Conservation (phyloP, 2,797 vertebrate species). For the Salmo trutta region DNA sequence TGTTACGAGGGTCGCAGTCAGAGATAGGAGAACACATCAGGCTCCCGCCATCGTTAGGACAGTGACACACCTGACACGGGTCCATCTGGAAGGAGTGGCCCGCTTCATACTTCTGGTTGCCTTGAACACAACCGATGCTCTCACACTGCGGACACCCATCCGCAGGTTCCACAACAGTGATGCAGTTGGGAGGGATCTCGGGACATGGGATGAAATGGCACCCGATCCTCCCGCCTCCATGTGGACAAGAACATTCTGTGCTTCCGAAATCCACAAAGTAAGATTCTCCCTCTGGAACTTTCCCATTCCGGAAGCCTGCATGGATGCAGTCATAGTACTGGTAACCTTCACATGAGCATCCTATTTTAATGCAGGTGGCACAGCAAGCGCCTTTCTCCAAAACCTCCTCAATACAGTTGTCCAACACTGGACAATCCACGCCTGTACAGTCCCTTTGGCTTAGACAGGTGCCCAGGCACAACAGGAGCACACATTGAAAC, state of each 20-base stretch:
- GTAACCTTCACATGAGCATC: conserved; percentile 92
- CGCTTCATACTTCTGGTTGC: conserved; percentile 83
- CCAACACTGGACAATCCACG: conserved; percentile 75
- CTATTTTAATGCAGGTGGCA: conserved; percentile 79
- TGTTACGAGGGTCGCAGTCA: conserved; percentile 63
- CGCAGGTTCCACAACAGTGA: conserved; percentile 77
- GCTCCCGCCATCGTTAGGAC: conserved; percentile 84
- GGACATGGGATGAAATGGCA: conserved; percentile 93
- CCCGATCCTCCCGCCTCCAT: conserved; percentile 88
- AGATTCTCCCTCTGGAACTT: conserved; percentile 87
- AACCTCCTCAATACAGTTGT: conserved; percentile 86
- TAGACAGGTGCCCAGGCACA: conserved; percentile 32
- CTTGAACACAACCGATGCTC: conserved; percentile 83
- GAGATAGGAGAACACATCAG: conserved; percentile 90
- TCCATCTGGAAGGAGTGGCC: conserved; percentile 89
- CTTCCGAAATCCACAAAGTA: conserved; percentile 97
- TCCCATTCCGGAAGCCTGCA: conserved; percentile 85
- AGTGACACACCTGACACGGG: conserved; percentile 89
- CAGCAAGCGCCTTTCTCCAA: conserved; percentile 84
- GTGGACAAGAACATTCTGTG: conserved; percentile 91
- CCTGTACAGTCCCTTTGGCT: conserved; percentile 86
- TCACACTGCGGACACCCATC: conserved; percentile 87
- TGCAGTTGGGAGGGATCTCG: conserved; percentile 88
- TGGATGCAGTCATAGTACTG: conserved; percentile 93
- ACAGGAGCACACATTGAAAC: conserved; percentile 48